phyloP scores from a whole-genome alignment of 2,113 vertebrate species.

The Gymnorhina tibicen region DNA sequence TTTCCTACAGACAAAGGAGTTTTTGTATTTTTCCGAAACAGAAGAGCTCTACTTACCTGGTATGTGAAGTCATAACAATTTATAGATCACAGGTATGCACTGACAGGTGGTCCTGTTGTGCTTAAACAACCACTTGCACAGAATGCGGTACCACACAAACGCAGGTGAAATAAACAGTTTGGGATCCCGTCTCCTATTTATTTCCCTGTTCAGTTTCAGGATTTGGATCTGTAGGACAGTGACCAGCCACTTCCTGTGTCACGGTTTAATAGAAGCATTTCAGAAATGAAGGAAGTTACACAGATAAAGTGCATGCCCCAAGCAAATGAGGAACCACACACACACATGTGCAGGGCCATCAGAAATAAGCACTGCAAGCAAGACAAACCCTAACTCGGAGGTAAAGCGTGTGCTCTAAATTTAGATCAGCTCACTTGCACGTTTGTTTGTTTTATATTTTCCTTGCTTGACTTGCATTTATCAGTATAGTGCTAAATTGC shows the following conservation, averaged over 20 bases:
- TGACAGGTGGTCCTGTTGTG: neutral
- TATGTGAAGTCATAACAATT: neutral
- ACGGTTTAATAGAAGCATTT: neutral
- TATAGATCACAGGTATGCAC: neutral
- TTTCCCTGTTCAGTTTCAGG: neutral
- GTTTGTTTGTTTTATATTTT: neutral
- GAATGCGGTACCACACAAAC: neutral
- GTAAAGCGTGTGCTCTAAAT: neutral
- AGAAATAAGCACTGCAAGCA: neutral
- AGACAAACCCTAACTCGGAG: neutral
- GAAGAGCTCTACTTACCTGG: neutral
- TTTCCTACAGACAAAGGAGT: neutral
- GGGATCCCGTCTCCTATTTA: neutral
- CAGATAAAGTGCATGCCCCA: neutral
- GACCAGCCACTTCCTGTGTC: neutral
- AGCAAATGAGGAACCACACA: neutral
- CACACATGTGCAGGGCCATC: neutral
- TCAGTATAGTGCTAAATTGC: neutral
- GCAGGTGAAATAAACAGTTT: neutral
- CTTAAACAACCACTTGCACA: neutral
- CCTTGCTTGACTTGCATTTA: constrained; percentile 19
- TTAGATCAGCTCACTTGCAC: neutral
- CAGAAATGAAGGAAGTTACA: neutral
- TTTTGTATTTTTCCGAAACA: neutral
- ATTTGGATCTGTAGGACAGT: neutral